Evolutionary conservation across 2,888 invertebrate species (phyloP).

Genomic region (Elmis aenea): DNA sequence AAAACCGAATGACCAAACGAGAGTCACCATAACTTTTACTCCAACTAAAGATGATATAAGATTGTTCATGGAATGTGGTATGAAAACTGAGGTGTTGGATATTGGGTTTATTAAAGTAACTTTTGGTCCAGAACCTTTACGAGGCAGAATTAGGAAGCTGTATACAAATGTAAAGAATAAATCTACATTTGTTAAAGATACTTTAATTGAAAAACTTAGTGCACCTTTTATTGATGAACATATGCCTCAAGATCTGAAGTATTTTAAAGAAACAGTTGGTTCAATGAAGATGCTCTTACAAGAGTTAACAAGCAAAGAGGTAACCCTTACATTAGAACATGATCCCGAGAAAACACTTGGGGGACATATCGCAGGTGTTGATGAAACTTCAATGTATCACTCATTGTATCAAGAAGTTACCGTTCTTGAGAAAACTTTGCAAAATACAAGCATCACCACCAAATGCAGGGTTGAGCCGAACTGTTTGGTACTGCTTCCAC

Average conservation of each 20-base stretch:
- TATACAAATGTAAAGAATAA: slow-evolving; percentile 30
- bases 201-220: slow-evolving; percentile 27
- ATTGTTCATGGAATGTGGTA: slow-evolving; percentile 26
- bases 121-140: slow-evolving; percentile 38
- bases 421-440: slow-evolving; percentile 18
- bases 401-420: slow-evolving; percentile 33
- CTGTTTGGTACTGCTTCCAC: slow-evolving; percentile 14
- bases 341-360: slow-evolving; percentile 39
- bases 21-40: slow-evolving; percentile 34
- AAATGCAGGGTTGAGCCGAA: slow-evolving; percentile 15
- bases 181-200: slow-evolving; percentile 26
- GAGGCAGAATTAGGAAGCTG: slow-evolving; percentile 38
- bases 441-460: background rate
- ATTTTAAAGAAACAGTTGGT: slow-evolving; percentile 34
- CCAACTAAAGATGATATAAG: slow-evolving; percentile 36
- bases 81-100: slow-evolving; percentile 32
- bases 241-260: slow-evolving; percentile 34
- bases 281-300: slow-evolving; percentile 34
- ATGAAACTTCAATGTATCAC: slow-evolving; percentile 39
- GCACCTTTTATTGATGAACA: slow-evolving; percentile 34
- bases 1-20: slow-evolving; percentile 33
- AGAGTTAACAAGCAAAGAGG: slow-evolving; percentile 34
- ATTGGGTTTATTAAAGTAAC: slow-evolving; percentile 38
- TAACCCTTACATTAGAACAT: slow-evolving; percentile 41
- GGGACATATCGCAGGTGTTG: slow-evolving; percentile 28